Evolutionary conservation across 2,113 vertebrate genomes (phyloP).

Genomic region (Tragulus kanchil): DNA sequence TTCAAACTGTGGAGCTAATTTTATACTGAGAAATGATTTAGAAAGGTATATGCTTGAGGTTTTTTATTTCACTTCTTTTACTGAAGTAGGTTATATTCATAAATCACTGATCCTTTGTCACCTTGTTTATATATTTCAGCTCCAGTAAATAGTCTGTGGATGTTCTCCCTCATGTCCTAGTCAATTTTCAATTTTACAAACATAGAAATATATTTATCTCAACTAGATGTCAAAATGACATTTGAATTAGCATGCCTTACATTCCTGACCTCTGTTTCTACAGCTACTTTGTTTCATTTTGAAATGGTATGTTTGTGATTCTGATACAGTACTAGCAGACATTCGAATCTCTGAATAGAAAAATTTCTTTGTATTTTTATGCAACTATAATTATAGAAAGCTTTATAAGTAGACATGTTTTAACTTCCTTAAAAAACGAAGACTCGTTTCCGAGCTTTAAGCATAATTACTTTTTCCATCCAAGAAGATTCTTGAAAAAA

Average conservation of each 20-base stretch:
- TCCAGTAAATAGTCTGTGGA: constrained; percentile 8
- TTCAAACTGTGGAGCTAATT: not conserved
- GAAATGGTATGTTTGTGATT: constrained; percentile 40
- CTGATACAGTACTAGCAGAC: constrained; percentile 35
- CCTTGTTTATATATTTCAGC: not conserved
- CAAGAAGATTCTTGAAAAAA: not conserved
- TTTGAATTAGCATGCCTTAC: constrained; percentile 66
- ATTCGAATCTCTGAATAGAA: constrained; percentile 32
- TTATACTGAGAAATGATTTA: constrained; percentile 48
- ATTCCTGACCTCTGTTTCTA: constrained; percentile 72
- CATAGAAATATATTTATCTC: not conserved
- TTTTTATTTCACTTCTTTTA: constrained; percentile 38
- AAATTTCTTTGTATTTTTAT: not conserved
- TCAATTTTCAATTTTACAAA: constrained; percentile 27
- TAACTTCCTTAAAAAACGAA: constrained; percentile 10
- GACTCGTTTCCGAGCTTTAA: not conserved
- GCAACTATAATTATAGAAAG: constrained; percentile 33
- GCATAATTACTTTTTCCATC: not conserved
- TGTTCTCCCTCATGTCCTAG: not conserved
- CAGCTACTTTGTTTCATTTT: constrained; percentile 72
- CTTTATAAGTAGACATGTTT: constrained; percentile 1
- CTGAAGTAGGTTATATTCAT: not conserved
- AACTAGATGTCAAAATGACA: constrained; percentile 51
- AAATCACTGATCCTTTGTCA: not conserved
- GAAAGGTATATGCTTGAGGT: not conserved